phyloP scores from a whole-genome alignment of 2,888 invertebrate species.

The Latrodectus hesperus region DNA sequence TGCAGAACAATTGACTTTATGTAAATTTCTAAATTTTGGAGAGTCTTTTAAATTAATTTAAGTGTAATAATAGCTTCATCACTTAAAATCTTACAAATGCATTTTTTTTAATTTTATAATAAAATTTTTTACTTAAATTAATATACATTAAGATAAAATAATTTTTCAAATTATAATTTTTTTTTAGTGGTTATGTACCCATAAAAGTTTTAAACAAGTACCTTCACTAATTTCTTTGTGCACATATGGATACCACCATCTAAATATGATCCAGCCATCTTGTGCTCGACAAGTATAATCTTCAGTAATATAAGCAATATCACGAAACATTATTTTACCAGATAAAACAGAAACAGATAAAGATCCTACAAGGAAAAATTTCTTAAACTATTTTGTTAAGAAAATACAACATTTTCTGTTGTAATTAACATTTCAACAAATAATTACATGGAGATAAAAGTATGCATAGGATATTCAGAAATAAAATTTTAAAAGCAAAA shows the following conservation, averaged over 20 bases:
- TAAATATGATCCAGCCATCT: conserved; percentile 97
- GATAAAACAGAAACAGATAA: conserved; percentile 95
- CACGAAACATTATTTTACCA: conserved; percentile 98
- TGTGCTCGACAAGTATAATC: conserved; percentile 94
- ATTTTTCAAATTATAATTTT: neutral
- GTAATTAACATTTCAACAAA: no score
- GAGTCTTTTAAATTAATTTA: no score
- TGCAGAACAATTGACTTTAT: no score
- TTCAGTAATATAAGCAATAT: conserved; percentile 93
- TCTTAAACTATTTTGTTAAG: neutral
- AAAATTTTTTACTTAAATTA: no score
- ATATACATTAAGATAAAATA: no score
- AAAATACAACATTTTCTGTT: no score
- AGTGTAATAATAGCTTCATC: no score
- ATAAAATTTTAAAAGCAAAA: neutral
- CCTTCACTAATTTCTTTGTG: conserved; percentile 97
- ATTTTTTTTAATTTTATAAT: no score
- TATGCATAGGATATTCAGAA: no score
- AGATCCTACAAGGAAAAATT: conserved; percentile 82
- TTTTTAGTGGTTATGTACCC: neutral
- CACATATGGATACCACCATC: conserved; percentile 97
- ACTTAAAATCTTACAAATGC: no score
- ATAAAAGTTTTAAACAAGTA: conserved; percentile 74
- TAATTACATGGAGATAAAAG: no score
- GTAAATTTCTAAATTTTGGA: no score